Evolutionary conservation across 1,140 invertebrate species (phyloP).

Genomic region (Lepeophtheirus salmonis): DNA sequence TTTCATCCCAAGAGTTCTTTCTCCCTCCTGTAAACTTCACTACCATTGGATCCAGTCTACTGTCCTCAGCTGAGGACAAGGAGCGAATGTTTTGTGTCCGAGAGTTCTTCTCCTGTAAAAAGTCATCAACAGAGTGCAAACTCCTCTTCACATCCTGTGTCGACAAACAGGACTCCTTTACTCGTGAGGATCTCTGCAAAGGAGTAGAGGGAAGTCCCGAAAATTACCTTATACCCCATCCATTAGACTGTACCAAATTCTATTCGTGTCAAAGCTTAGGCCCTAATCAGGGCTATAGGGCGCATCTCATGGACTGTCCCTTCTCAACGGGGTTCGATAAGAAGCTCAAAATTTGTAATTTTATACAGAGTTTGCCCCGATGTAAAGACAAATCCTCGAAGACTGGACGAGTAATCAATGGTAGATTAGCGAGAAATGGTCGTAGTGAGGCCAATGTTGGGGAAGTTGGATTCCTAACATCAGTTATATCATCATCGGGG

Average conservation of each 20-base stretch:
- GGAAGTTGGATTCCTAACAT: too few relatives aligned
- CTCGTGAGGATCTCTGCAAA: neutral
- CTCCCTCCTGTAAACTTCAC: neutral
- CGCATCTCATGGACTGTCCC: conserved; percentile 17
- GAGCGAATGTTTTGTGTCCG: neutral
- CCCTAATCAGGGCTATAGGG: neutral
- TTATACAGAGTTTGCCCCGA: conserved; percentile 1
- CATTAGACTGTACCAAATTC: conserved; percentile 13
- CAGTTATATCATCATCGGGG: too few relatives aligned
- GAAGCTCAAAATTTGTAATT: conserved; percentile 14
- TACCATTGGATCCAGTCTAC: too few relatives aligned
- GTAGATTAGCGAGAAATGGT: too few relatives aligned
- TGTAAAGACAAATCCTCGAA: too few relatives aligned
- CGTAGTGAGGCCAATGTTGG: too few relatives aligned
- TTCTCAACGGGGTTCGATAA: conserved; percentile 11
- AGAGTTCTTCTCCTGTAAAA: neutral
- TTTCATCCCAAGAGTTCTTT: neutral
- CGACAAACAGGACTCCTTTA: neutral
- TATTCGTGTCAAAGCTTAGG: conserved; percentile 15
- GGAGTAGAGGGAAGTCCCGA: conserved; percentile 3
- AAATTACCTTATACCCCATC: conserved; percentile 12
- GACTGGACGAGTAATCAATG: too few relatives aligned
- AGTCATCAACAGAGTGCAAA: neutral
- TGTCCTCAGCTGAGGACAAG: neutral
- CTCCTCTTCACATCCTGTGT: neutral